These are phyloP conservation scores for Sphenopsis melanotis DNA, from an alignment of 2,797 vertebrate genomes.

Conservation along the genomic window DNA sequence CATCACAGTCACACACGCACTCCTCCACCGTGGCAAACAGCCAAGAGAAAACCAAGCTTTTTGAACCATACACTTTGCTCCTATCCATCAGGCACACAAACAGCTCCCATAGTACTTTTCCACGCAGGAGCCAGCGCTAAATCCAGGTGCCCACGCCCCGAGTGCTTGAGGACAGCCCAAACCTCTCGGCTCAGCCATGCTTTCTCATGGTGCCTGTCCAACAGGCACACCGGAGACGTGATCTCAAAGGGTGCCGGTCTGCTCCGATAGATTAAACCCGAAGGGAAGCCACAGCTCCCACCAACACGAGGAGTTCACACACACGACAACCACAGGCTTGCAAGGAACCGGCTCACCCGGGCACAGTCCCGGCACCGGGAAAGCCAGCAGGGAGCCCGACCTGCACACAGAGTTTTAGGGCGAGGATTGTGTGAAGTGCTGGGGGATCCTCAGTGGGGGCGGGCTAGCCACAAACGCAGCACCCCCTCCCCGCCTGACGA, in stretches of 20 bases:
- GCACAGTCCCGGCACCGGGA: accelerated
- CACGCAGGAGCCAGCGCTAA: background rate
- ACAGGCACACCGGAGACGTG: accelerated
- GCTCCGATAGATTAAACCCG: accelerated
- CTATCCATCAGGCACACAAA: too few relatives aligned
- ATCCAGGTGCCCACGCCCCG: background rate
- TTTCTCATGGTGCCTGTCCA: background rate
- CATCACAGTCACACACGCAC: background rate
- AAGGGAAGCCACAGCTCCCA: background rate
- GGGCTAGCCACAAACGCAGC: too few relatives aligned
- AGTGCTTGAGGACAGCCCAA: accelerated
- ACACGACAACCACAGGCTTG: accelerated
- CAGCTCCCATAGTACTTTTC: background rate
- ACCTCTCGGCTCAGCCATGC: accelerated
- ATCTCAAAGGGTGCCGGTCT: accelerated
- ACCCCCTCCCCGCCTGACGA: background rate
- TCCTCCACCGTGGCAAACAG: background rate
- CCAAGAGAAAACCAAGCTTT: background rate
- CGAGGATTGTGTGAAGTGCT: accelerated
- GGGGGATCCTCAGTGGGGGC: accelerated
- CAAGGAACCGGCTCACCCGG: accelerated
- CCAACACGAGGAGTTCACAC: accelerated
- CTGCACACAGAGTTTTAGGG: background rate
- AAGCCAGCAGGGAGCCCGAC: background rate
- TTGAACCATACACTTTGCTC: background rate